Evolutionary conservation across 2,888 invertebrate species (phyloP).

Genomic region (Tigriopus californicus): DNA sequence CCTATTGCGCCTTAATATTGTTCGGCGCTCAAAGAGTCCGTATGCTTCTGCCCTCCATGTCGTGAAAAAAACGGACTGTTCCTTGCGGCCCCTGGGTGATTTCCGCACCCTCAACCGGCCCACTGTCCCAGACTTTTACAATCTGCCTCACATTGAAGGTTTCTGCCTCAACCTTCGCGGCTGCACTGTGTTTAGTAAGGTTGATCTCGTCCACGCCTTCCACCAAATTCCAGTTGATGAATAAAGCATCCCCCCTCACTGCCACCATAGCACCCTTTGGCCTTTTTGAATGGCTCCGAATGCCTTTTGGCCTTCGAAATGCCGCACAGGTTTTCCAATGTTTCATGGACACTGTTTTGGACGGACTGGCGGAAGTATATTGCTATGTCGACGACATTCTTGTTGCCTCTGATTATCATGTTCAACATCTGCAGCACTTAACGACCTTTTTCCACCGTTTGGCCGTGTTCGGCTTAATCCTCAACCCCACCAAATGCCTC

Average conservation of each 20-base stretch:
- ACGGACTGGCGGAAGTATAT: too few relatives aligned
- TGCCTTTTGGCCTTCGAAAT: conserved; percentile 20
- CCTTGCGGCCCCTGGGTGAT: conserved; percentile 27
- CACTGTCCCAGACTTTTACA: conserved; percentile 23
- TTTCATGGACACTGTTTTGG: too few relatives aligned
- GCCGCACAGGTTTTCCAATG: conserved; percentile 27
- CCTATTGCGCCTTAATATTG: not conserved
- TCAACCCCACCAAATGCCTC: too few relatives aligned
- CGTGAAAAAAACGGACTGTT: conserved; percentile 12
- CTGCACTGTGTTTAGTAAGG: conserved; percentile 16
- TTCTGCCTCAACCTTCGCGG: conserved; percentile 20
- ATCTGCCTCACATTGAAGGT: conserved; percentile 22
- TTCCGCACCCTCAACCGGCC: conserved; percentile 25
- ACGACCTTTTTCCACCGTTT: too few relatives aligned
- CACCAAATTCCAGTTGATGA: conserved; percentile 26
- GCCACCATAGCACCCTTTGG: conserved; percentile 26
- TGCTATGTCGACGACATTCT: too few relatives aligned
- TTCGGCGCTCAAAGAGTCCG: conserved; percentile 26
- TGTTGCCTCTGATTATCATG: too few relatives aligned
- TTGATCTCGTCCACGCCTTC: conserved; percentile 25
- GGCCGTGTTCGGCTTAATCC: too few relatives aligned
- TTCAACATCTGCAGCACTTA: too few relatives aligned
- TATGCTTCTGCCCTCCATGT: conserved; percentile 22
- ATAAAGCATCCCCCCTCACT: conserved; percentile 24
- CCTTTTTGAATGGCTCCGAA: conserved; percentile 16